A percentile compares a stretch with the other conserved stretches of the same genome.
Conservation (phyloP, 2,797 vertebrate species). For the Myotis planiceps region DNA sequence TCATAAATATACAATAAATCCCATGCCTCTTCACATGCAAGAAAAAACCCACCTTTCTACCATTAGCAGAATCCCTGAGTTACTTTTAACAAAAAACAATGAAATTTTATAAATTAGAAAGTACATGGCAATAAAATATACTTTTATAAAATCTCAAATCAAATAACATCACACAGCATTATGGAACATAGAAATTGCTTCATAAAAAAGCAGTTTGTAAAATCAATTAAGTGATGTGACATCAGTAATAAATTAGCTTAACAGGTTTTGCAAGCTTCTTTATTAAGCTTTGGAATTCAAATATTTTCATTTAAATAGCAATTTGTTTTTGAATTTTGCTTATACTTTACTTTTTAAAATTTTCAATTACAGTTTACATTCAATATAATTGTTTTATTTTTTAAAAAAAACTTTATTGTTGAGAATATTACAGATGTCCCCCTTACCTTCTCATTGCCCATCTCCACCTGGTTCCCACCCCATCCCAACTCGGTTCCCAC, state of each 20-base stretch:
- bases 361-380: background rate
- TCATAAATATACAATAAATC: slow-evolving; percentile 6
- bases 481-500: too few species aligned
- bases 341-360: background rate
- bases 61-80: background rate
- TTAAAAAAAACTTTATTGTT: too few species aligned
- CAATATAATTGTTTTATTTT: background rate
- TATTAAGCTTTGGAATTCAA: slow-evolving; percentile 3
- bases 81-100: slow-evolving; percentile 23
- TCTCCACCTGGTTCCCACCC: too few species aligned
- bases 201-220: background rate
- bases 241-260: background rate
- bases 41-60: background rate
- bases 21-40: background rate
- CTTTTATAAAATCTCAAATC: slow-evolving; percentile 23
- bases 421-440: too few species aligned
- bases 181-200: background rate
- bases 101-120: slow-evolving; percentile 26
- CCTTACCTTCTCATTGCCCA: too few species aligned
- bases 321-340: background rate
- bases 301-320: slow-evolving; percentile 31
- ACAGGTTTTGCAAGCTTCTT: background rate
- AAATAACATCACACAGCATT: background rate
- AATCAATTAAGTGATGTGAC: background rate
- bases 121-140: background rate